phyloP scores from a whole-genome alignment of 2,113 vertebrate species.

The Stegostoma tigrinum region DNA sequence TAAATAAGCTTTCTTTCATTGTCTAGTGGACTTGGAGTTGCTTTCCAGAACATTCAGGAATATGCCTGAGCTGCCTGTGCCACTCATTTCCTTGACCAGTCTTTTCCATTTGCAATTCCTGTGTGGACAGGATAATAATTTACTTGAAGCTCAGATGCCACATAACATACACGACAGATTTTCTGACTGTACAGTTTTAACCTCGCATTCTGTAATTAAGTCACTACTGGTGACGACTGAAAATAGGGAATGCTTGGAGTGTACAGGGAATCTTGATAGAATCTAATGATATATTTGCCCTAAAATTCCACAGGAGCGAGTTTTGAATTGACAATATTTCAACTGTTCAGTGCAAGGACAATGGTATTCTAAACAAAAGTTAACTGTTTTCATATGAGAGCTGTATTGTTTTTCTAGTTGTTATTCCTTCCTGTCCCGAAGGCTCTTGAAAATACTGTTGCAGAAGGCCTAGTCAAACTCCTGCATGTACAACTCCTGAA shows the following conservation, averaged over 20 bases:
- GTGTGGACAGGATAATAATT: neutral
- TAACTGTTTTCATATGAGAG: neutral
- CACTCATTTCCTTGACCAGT: neutral
- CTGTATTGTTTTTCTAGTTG: neutral
- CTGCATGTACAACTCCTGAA: neutral
- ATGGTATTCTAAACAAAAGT: neutral
- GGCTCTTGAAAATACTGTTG: neutral
- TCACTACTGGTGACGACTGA: neutral
- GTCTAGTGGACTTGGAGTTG: neutral
- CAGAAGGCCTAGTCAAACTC: neutral
- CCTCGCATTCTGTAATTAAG: neutral
- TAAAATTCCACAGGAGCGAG: neutral
- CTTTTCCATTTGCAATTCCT: neutral
- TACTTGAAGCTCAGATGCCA: neutral
- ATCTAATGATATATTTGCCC: neutral
- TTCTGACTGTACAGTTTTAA: neutral
- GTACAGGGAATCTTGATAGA: too few species aligned
- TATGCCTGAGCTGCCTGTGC: neutral
- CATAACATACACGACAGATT: neutral
- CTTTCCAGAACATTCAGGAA: neutral
- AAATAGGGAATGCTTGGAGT: neutral
- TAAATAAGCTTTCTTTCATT: neutral
- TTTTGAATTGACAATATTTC: neutral
- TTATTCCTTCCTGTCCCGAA: neutral
- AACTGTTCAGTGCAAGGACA: neutral